phyloP scores from a whole-genome alignment of 2,888 invertebrate genomes.

The Drosophila ochracea region DNA sequence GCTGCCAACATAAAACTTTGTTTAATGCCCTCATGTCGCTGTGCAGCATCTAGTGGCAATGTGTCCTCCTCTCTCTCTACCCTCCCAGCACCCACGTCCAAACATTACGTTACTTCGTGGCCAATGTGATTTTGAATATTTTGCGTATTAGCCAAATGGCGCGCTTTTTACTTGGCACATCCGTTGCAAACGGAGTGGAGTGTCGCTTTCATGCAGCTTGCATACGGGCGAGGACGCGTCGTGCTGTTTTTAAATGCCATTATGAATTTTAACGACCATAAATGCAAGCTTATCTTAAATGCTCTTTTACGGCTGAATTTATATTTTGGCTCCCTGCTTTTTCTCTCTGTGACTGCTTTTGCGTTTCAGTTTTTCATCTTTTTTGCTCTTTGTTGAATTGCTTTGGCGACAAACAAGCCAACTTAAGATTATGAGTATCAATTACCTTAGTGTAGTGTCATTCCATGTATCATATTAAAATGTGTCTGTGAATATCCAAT shows the following conservation, averaged over 20 bases:
- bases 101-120: slow-evolving; percentile 11
- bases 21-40: slow-evolving; percentile 59
- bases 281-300: slow-evolving; percentile 81
- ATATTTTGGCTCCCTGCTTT: slow-evolving; percentile 50
- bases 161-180: slow-evolving; percentile 77
- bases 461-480: slow-evolving; percentile 12
- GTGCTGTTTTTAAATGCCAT: slow-evolving; percentile 74
- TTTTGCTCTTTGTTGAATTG: slow-evolving; percentile 9
- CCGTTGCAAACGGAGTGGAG: slow-evolving; percentile 62
- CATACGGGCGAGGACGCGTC: slow-evolving; percentile 36
- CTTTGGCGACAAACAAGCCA: slow-evolving; percentile 34
- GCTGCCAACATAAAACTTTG: slow-evolving; percentile 71
- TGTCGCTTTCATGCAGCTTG: slow-evolving; percentile 51
- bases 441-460: slow-evolving; percentile 56
- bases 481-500: slow-evolving; percentile 27
- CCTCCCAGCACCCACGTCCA: neutral
- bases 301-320: slow-evolving; percentile 80
- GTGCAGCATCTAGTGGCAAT: slow-evolving; percentile 20
- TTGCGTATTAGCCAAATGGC: slow-evolving; percentile 81
- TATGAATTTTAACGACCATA: slow-evolving; percentile 82
- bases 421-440: slow-evolving; percentile 69
- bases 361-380: neutral
- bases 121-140: slow-evolving; percentile 81
- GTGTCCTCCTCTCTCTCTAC: too few relatives aligned
- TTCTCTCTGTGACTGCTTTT: slow-evolving; percentile 1